Evolutionary conservation across 2,113 vertebrate genomes (phyloP).

Genomic region (Chionomys nivalis): DNA sequence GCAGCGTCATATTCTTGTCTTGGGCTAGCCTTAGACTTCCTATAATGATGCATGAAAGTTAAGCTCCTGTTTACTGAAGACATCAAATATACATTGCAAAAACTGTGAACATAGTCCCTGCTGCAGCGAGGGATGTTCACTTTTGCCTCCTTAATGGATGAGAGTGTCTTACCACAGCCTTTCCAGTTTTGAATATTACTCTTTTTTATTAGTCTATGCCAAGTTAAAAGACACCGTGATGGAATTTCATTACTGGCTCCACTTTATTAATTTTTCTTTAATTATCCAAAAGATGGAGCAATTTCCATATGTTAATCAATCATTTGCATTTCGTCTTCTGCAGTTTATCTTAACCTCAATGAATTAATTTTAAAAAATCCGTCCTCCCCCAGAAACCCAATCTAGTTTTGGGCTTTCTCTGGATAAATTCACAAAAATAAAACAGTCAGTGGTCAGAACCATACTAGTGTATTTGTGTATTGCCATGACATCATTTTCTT

Average conservation of each 20-base stretch:
- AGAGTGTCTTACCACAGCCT: conserved; percentile 22
- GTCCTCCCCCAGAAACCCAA: not conserved
- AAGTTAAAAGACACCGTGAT: conserved; percentile 45
- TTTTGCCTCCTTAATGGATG: not conserved
- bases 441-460: not conserved
- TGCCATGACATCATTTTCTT: not conserved
- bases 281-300: conserved; percentile 40
- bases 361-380: not conserved
- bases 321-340: conserved; percentile 58
- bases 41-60: not conserved
- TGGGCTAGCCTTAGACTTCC: not conserved
- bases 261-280: conserved; percentile 64
- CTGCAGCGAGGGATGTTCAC: not conserved
- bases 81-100: not conserved
- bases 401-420: conserved; percentile 33
- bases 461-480: not conserved
- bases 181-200: conserved; percentile 36
- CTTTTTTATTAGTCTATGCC: conserved; percentile 51
- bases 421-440: conserved; percentile 40
- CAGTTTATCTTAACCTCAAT: conserved; percentile 51
- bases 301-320: conserved; percentile 56
- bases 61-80: not conserved
- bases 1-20: not conserved
- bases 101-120: not conserved
- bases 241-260: conserved; percentile 44